phyloP scores from a whole-genome alignment of 2,113 vertebrate genomes.

The Carettochelys insculpta region DNA sequence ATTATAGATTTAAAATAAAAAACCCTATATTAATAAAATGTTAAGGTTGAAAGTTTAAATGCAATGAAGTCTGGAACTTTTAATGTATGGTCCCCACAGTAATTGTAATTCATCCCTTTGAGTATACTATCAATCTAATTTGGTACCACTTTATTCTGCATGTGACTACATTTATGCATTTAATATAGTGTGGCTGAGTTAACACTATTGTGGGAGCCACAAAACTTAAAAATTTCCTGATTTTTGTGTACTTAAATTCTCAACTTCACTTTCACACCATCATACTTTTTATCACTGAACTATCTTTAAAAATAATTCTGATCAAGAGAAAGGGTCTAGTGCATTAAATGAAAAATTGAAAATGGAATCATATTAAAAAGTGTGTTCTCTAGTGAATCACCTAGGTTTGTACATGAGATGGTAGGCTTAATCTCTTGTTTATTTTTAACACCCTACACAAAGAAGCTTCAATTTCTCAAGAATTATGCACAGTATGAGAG shows the following conservation, averaged over 20 bases:
- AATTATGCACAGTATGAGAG: background rate
- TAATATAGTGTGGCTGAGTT: background rate
- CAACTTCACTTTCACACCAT: background rate
- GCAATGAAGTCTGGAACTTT: background rate
- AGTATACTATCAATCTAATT: background rate
- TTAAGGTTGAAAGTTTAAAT: background rate
- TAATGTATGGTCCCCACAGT: background rate
- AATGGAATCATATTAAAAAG: background rate
- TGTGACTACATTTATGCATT: background rate
- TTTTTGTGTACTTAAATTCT: background rate
- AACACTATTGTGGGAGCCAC: background rate
- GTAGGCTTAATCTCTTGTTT: background rate
- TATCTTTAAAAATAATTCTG: background rate
- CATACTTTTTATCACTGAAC: background rate
- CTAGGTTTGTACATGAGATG: background rate
- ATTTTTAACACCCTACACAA: background rate
- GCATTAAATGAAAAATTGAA: background rate
- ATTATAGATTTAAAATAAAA: background rate
- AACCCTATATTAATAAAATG: background rate
- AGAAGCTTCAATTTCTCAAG: background rate
- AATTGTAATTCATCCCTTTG: background rate
- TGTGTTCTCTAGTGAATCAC: background rate
- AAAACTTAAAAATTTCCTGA: background rate
- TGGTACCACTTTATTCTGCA: background rate
- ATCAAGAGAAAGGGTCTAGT: background rate